Percentiles rank a stretch among this genome's conserved stretches.
phyloP scores from a whole-genome alignment of 2,113 vertebrate genomes.

The Castor canadensis region DNA sequence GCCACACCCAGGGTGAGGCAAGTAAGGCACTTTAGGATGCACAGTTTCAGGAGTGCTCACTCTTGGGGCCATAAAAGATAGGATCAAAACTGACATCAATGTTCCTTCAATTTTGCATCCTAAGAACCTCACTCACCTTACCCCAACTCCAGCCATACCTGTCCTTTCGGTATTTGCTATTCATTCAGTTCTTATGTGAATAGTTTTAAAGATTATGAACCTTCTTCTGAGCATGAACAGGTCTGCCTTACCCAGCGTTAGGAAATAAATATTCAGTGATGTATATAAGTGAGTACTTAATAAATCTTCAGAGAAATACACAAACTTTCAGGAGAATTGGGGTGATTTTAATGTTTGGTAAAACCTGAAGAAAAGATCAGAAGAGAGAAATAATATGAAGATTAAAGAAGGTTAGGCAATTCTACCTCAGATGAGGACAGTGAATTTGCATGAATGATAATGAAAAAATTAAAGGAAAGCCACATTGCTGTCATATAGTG shows the following conservation, averaged over 20 bases:
- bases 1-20: neutral
- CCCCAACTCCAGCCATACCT: too few species aligned
- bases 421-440: neutral
- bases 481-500: fast-evolving
- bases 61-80: fast-evolving
- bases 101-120: neutral
- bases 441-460: too few species aligned
- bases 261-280: neutral
- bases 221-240: neutral
- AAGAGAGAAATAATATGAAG: neutral
- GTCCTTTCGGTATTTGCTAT: neutral
- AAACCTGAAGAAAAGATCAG: neutral
- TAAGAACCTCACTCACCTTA: neutral
- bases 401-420: neutral
- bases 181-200: neutral
- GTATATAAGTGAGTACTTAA: neutral
- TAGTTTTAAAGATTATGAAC: neutral
- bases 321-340: neutral
- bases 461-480: neutral
- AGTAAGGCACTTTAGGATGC: fast-evolving
- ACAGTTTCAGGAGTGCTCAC: neutral
- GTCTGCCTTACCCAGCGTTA: neutral
- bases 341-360: neutral
- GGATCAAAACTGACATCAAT: fast-evolving
- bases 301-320: neutral